These are phyloP conservation scores for Cirrhinus molitorella DNA, from an alignment of 2,797 vertebrate species.

Conservation along the genomic window DNA sequence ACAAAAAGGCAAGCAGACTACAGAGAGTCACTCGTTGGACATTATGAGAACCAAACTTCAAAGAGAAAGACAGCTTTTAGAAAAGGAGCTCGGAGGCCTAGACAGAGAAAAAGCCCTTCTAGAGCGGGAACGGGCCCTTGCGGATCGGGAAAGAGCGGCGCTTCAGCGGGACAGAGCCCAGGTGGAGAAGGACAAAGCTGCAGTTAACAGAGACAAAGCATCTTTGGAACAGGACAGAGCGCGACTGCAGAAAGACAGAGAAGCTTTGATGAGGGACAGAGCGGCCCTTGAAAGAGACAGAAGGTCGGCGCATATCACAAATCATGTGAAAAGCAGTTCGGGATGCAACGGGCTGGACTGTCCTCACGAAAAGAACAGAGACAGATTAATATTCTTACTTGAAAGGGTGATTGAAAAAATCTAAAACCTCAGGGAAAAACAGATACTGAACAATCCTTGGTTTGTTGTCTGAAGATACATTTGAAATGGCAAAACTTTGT, in stretches of 20 bases:
- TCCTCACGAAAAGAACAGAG: slow-evolving; percentile 61
- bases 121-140: slow-evolving; percentile 63
- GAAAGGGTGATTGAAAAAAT: slow-evolving; percentile 65
- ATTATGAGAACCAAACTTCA: slow-evolving; percentile 55
- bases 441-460: neutral
- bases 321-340: slow-evolving; percentile 29
- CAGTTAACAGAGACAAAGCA: slow-evolving; percentile 52
- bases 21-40: slow-evolving; percentile 42
- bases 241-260: slow-evolving; percentile 61
- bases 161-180: slow-evolving; percentile 62
- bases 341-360: slow-evolving; percentile 46
- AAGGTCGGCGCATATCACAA: slow-evolving; percentile 24
- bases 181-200: slow-evolving; percentile 63
- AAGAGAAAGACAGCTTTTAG: slow-evolving; percentile 61
- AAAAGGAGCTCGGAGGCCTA: slow-evolving; percentile 65
- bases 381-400: slow-evolving; percentile 64
- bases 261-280: slow-evolving; percentile 60
- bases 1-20: slow-evolving; percentile 43
- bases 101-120: slow-evolving; percentile 65
- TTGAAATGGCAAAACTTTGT: neutral
- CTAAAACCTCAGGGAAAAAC: slow-evolving; percentile 39
- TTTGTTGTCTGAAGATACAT: neutral
- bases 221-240: slow-evolving; percentile 59
- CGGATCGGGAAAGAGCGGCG: slow-evolving; percentile 57
- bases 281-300: slow-evolving; percentile 56